Conservation (phyloP, 2,888 invertebrate species). For the Lamellibrachia satsuma region DNA sequence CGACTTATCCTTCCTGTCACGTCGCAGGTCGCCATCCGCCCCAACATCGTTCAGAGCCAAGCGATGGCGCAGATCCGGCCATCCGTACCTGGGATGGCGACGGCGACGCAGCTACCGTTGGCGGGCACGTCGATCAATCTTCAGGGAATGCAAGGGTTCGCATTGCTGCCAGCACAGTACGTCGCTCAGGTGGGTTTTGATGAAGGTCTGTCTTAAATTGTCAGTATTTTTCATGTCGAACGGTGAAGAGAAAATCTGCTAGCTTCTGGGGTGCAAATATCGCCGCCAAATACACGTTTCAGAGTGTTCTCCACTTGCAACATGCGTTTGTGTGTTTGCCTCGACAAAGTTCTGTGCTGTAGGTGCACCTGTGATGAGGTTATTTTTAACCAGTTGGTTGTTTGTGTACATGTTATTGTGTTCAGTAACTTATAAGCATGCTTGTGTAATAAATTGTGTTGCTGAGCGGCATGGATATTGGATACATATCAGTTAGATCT, state of each 20-base stretch:
- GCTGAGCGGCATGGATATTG: not conserved
- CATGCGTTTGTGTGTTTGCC: no score
- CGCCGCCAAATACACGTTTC: no score
- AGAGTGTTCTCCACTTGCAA: no score
- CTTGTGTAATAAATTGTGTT: not conserved
- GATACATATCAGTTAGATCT: not conserved
- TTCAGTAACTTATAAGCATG: not conserved
- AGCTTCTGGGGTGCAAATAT: no score
- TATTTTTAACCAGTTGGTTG: not conserved
- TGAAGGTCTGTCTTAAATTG: not conserved
- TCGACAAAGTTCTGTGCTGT: no score
- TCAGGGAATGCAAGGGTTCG: conserved; percentile 64
- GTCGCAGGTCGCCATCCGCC: conserved; percentile 41
- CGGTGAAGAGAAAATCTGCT: no score
- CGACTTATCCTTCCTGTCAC: conserved; percentile 61
- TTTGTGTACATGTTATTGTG: not conserved
- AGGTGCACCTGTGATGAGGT: no score
- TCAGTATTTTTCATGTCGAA: no score
- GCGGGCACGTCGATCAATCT: conserved; percentile 31
- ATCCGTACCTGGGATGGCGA: conserved; percentile 59
- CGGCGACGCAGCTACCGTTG: conserved; percentile 54
- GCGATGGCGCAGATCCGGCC: conserved; percentile 60
- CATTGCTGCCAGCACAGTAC: conserved; percentile 72
- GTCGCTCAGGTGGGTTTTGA: conserved; percentile 65
- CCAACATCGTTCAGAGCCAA: conserved; percentile 28